phyloP scores from a whole-genome alignment of 2,797 vertebrate genomes.

The Cuniculus paca region DNA sequence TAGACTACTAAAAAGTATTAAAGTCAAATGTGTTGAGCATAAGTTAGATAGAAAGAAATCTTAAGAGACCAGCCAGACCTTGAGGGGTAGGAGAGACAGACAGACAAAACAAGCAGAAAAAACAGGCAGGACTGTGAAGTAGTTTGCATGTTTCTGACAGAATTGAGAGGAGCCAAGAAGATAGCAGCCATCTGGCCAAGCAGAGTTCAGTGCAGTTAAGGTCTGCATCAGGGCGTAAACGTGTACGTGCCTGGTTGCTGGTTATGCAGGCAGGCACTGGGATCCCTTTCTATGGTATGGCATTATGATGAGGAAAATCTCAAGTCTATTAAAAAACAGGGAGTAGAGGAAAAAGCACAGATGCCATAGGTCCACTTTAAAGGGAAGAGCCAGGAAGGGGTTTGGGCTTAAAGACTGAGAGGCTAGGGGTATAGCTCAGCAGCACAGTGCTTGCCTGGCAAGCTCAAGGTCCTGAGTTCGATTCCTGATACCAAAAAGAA shows the following conservation, averaged over 20 bases:
- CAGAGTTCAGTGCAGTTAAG: conserved; percentile 17
- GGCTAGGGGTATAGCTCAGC: no score
- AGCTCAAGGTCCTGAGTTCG: no score
- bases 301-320: neutral
- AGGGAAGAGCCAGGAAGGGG: neutral
- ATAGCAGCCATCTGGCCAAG: conserved; percentile 33
- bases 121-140: neutral
- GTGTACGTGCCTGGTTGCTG: neutral
- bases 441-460: no score
- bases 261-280: neutral
- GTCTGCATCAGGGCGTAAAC: neutral
- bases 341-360: neutral
- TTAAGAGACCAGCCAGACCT: neutral
- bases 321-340: neutral
- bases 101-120: conserved; percentile 6
- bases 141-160: conserved; percentile 47
- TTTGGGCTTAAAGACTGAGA: neutral
- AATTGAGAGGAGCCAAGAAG: conserved; percentile 57
- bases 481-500: no score
- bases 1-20: neutral
- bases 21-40: neutral
- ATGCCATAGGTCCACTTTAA: neutral
- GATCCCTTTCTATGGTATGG: neutral
- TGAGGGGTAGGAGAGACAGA: neutral
- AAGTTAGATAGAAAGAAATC: neutral